Evolutionary conservation across 2,888 invertebrate genomes (phyloP).

Genomic region (Odontocolon sp.): DNA sequence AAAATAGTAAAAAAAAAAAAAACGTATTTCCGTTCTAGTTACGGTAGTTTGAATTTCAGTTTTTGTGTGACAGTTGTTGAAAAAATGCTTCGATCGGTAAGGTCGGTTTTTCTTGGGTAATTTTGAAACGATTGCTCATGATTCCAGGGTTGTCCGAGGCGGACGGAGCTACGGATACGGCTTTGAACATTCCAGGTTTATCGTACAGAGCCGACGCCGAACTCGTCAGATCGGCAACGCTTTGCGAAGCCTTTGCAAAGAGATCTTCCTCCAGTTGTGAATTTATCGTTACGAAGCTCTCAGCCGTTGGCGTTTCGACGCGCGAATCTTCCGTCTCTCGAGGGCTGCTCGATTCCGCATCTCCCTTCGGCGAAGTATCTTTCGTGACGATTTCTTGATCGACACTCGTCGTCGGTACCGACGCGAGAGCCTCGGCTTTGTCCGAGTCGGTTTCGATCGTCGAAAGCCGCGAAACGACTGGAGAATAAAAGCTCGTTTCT

Average conservation of each 20-base stretch:
- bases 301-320: too few species aligned
- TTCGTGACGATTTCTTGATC: too few species aligned
- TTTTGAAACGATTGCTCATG: conserved; percentile 83
- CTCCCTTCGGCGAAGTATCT: conserved; percentile 54
- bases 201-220: conserved; percentile 88
- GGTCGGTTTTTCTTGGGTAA: conserved; percentile 90
- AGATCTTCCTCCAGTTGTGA: conserved; percentile 73
- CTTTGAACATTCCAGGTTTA: conserved; percentile 88
- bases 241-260: conserved; percentile 82
- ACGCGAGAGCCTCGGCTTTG: too few species aligned
- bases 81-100: conserved; percentile 92
- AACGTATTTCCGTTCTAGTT: not conserved
- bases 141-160: conserved; percentile 80
- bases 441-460: conserved; percentile 5
- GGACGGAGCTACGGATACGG: conserved; percentile 82
- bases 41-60: conserved; percentile 74
- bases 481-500: conserved; percentile 83
- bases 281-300: conserved; percentile 54
- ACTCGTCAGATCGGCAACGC: conserved; percentile 88
- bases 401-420: too few species aligned
- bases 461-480: conserved; percentile 75
- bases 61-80: conserved; percentile 86
- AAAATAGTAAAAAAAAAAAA: not conserved
- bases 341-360: conserved; percentile 41
- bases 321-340: too few species aligned